Percentiles rank a stretch among this genome's conserved stretches.
phyloP scores from a whole-genome alignment of 1,140 invertebrate genomes.

The Drosophila sproati region DNA sequence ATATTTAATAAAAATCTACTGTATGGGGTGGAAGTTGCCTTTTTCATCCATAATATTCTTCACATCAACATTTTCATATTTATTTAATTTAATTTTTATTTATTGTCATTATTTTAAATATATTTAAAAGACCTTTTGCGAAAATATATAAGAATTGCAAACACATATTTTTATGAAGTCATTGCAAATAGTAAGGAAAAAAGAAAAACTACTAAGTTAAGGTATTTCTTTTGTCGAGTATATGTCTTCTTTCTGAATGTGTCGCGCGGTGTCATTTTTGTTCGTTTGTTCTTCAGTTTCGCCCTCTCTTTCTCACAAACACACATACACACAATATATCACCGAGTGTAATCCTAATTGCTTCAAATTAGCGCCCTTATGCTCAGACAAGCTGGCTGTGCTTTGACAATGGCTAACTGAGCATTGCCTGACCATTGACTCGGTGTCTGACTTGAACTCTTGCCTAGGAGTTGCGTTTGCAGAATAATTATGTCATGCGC shows the following conservation, averaged over 20 bases:
- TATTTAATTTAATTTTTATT: no score
- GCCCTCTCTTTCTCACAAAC: slow-evolving; percentile 1
- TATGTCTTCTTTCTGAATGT: neutral
- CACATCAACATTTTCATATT: no score
- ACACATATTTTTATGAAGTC: neutral
- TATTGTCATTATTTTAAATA: no score
- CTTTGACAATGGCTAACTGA: slow-evolving; percentile 48
- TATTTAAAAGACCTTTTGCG: no score
- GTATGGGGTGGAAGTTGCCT: no score
- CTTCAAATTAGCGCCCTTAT: slow-evolving; percentile 81
- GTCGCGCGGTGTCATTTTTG: slow-evolving; percentile 37
- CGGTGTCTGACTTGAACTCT: neutral
- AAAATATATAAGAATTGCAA: no score
- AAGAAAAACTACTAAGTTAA: neutral
- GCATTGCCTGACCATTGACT: slow-evolving; percentile 42
- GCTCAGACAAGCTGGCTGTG: slow-evolving; percentile 32
- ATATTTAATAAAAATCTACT: no score
- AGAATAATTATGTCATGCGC: slow-evolving; percentile 48
- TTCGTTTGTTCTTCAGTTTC: slow-evolving; percentile 19
- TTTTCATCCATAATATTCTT: no score
- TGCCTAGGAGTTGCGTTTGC: slow-evolving; percentile 45
- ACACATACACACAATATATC: slow-evolving; percentile 4
- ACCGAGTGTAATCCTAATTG: slow-evolving; percentile 68
- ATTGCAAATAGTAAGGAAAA: neutral
- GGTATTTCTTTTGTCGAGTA: neutral